Evolutionary conservation across 2,113 vertebrate genomes (phyloP), one percentile per base, ranked within the genome.

Genomic region (Onychostruthus taczanowskii): DNA sequence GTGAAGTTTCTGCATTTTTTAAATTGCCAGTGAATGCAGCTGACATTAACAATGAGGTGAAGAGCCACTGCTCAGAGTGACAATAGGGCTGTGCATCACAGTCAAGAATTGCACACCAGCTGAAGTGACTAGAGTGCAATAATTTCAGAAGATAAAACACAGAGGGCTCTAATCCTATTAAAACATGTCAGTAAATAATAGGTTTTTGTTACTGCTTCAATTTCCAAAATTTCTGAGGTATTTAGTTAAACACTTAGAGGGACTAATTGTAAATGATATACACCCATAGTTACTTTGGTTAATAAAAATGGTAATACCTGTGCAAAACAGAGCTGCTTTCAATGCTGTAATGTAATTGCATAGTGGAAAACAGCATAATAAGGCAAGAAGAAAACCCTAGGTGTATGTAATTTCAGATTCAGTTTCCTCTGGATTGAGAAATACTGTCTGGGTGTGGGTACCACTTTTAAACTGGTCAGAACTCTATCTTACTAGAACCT

Each of bases 131-230:
- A 2, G 55, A 87, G 56, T 70, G 80, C 93, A 95, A 93, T 89
- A 72, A 96, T 87, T 88, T 80, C 41, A 66, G 59, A 87, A 74
- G 92, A 81, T 83, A 90, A 89, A 97, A 68, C 79, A 83, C 83
- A 72, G 69, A 87, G 63, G 84, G 30, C 77, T 91, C 68, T 97
- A 97, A 97, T 73, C 56, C 74, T 89, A 85, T 96, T 96, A 96
- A 95, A 96, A 46, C 13, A 20, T 78, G 76, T 73, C 87, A 84
- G 84, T 92, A 96, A 97, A 85, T 93, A 94, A 87, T 93, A 93
- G 82, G 41, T 90, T 56, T 79, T 94, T 87, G 43, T 73, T 94
- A 37, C 58, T 90, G 69, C 31, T 85, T 89, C 89, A 73, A 92
- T 93, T 94, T 91, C 37, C 16, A 46, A 74, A 82, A 84, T 87